Percentiles rank a stretch among this genome's conserved stretches.
phyloP scores from a whole-genome alignment of 2,888 invertebrate genomes.

The Carterocephalus palaemon region DNA sequence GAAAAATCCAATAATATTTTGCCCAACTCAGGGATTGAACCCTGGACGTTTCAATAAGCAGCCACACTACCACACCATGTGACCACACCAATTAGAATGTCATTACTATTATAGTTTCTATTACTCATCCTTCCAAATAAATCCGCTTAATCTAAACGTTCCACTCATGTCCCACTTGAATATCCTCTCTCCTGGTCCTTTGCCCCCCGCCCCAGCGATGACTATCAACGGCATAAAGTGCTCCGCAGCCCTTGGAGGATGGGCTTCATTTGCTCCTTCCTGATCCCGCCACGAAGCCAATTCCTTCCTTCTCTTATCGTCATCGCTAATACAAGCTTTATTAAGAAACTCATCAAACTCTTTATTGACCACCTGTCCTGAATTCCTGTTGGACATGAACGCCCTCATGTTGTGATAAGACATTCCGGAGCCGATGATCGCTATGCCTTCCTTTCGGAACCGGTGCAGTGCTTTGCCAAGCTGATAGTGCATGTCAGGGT shows the following conservation, averaged over 20 bases:
- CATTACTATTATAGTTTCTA: too few relatives aligned
- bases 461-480: slow-evolving; percentile 55
- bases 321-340: slow-evolving; percentile 56
- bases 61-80: too few relatives aligned
- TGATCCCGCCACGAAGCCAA: slow-evolving; percentile 56
- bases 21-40: too few relatives aligned
- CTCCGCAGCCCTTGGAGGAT: slow-evolving; percentile 61
- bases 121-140: slow-evolving; percentile 63
- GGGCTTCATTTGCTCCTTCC: slow-evolving; percentile 58
- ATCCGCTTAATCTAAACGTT: slow-evolving; percentile 61
- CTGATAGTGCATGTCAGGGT: slow-evolving; percentile 59
- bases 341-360: slow-evolving; percentile 65
- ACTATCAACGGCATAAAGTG: slow-evolving; percentile 71
- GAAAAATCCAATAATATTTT: too few relatives aligned
- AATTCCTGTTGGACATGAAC: slow-evolving; percentile 44
- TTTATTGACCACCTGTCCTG: slow-evolving; percentile 50
- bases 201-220: slow-evolving; percentile 63
- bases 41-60: too few relatives aligned
- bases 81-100: too few relatives aligned
- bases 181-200: slow-evolving; percentile 52
- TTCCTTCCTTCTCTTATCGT: slow-evolving; percentile 45
- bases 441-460: slow-evolving; percentile 65
- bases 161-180: slow-evolving; percentile 67
- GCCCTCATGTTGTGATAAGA: slow-evolving; percentile 72
- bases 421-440: slow-evolving; percentile 68